These are phyloP conservation scores for Sthenelais limicola DNA, from an alignment of 2,888 invertebrate species.

Conservation along the genomic window DNA sequence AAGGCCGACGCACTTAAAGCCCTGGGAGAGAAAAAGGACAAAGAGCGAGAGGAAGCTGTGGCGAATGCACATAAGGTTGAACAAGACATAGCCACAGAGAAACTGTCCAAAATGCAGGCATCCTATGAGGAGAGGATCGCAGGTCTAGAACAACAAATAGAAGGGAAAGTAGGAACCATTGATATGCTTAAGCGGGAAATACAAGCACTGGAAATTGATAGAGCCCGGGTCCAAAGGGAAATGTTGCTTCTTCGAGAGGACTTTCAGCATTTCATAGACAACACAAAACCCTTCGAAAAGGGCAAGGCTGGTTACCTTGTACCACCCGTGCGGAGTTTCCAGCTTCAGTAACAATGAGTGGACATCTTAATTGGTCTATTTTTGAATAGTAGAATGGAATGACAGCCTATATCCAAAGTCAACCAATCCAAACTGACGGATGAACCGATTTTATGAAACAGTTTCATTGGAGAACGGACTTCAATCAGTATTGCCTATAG, in stretches of 20 bases:
- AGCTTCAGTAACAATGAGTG: too few relatives aligned
- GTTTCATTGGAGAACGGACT: too few relatives aligned
- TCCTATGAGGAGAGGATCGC: conserved; percentile 21
- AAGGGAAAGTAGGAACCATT: neutral
- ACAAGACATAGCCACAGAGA: conserved; percentile 30
- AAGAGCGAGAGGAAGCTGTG: conserved; percentile 35
- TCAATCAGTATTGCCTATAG: too few relatives aligned
- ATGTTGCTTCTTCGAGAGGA: conserved; percentile 52
- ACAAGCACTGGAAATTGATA: conserved; percentile 51
- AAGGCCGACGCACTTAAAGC: conserved; percentile 50
- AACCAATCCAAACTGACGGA: too few relatives aligned
- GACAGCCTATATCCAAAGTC: too few relatives aligned
- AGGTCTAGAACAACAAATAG: conserved; percentile 6
- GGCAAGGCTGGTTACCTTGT: conserved; percentile 58
- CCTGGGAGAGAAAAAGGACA: conserved; percentile 48
- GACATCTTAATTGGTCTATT: too few relatives aligned
- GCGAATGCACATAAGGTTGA: conserved; percentile 30
- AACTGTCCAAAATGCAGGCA: neutral
- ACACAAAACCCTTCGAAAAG: conserved; percentile 55
- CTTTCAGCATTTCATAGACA: conserved; percentile 61
- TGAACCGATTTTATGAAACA: too few relatives aligned
- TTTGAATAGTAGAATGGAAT: too few relatives aligned
- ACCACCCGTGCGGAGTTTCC: conserved; percentile 43
- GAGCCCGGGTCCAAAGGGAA: conserved; percentile 53
- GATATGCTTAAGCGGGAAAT: conserved; percentile 19